Conservation (phyloP, 2,797 vertebrate species). For the Sandelia bainsii region DNA sequence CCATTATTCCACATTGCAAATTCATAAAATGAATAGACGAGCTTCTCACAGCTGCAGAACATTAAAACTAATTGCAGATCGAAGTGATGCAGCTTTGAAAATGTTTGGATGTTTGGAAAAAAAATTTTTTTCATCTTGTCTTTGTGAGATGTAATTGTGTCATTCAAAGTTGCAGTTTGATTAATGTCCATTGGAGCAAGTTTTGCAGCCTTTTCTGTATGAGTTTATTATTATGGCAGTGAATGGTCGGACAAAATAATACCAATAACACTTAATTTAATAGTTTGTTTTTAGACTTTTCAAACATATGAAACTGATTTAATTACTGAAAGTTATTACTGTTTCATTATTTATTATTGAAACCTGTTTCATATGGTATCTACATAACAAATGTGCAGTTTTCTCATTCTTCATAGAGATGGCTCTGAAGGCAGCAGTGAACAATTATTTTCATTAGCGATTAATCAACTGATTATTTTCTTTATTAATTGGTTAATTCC, state of each 20-base stretch:
- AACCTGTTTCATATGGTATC: no score
- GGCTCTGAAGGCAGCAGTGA: background rate
- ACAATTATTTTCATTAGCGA: background rate
- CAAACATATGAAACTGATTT: background rate
- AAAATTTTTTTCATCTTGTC: background rate
- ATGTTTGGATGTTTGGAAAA: conserved; percentile 23
- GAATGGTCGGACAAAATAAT: background rate
- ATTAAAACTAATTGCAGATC: conserved; percentile 20
- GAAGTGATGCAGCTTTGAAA: conserved; percentile 15
- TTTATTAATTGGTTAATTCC: no score
- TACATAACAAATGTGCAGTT: background rate
- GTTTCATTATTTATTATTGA: no score
- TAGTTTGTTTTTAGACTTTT: background rate
- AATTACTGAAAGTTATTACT: background rate
- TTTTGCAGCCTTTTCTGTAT: background rate
- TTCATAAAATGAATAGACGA: background rate
- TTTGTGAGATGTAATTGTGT: background rate
- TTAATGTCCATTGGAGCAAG: background rate
- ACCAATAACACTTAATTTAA: background rate
- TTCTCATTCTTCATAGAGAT: background rate
- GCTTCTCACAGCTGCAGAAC: conserved; percentile 22
- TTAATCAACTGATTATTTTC: background rate
- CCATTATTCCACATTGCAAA: background rate
- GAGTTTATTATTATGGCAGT: background rate
- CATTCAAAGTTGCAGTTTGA: conserved; percentile 1